Base-by-base conservation (phyloP, 2,113 vertebrate species). In the Microtus oregoni region DNA sequence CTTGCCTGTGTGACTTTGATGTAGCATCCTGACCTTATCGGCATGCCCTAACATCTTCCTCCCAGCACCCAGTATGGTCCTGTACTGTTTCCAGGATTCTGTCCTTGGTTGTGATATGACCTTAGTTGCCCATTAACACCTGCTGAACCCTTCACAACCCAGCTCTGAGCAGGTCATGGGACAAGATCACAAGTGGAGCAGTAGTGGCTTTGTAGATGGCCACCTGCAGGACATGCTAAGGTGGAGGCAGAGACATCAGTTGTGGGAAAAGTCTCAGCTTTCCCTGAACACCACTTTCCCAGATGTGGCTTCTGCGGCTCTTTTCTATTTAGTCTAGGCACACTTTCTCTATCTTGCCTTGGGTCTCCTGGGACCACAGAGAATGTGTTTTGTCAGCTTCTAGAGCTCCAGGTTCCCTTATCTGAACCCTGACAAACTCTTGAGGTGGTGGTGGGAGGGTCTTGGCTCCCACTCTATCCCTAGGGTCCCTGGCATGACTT, bases 71-170 rank as follows among this genome's bases (percentile, higher is more conserved):
- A 67, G 30, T 2, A 3, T 30, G 22, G 19, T 24, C 41, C 52
- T 0, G 0, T 35, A 47, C 8, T 65, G 52, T 14, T 1, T 79
- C 83, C 24, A 72, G 1, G 17, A 19, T 6, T 0, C 55, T n/a
- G 3, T 50, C 38, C 44, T 75, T 24, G 65, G 50, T 35, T 30
- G 0, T 15, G 30, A 24, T 4, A 5, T 38, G 30, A 30, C 7
- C 79, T 77, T 17, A 0, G 28, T n/a, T 63, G 44, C 52, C 47
- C 4, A 15, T 11, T 79, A 14, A 86, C 14, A 3, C 22, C 24
- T 32, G 3, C 58, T 15, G 52, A 67, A 55, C n/a, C 73, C 26
- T 86, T 78, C 4, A 1, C 4, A 78, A 55, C 3, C 17, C 5
- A 24, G 70, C 79, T 82, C 30, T 86, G 24, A n/a, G 81, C 83